phyloP scores from a whole-genome alignment of 2,888 invertebrate genomes.

The Parnassius mnemosyne region DNA sequence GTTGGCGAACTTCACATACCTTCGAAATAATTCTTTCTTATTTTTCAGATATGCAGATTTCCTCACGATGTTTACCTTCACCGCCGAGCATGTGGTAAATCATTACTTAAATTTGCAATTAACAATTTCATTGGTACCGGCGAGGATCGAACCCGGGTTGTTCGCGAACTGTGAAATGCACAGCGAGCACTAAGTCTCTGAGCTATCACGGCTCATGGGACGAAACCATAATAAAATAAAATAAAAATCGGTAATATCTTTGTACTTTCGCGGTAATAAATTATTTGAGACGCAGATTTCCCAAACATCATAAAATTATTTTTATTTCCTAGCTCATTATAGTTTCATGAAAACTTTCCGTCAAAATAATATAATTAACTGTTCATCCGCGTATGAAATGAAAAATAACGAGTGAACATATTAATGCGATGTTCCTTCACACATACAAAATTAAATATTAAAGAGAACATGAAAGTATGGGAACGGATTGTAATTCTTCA shows the following conservation, averaged over 20 bases:
- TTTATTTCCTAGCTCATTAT: constrained; percentile 8
- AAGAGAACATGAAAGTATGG: not conserved
- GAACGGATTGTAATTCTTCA: too few relatives aligned
- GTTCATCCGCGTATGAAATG: not conserved
- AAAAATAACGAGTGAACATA: not conserved
- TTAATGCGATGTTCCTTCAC: not conserved
- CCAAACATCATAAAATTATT: constrained; percentile 7
- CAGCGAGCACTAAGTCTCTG: too few relatives aligned
- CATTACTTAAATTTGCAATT: too few relatives aligned
- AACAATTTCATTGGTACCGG: too few relatives aligned
- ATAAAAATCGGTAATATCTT: not conserved
- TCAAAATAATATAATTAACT: constrained; percentile 2
- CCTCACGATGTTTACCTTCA: too few relatives aligned
- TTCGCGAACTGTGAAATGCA: too few relatives aligned
- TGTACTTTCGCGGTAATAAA: constrained; percentile 15
- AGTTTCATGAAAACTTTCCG: constrained; percentile 5
- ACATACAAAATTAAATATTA: not conserved
- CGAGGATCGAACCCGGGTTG: too few relatives aligned
- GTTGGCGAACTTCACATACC: too few relatives aligned
- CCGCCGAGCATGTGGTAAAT: too few relatives aligned
- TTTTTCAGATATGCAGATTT: too few relatives aligned
- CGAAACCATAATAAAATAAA: constrained; percentile 8
- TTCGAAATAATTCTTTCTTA: too few relatives aligned
- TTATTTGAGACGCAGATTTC: not conserved
- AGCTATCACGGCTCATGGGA: too few relatives aligned